phyloP scores from a whole-genome alignment of 2,888 invertebrate species.

The Sepiola atlantica region DNA sequence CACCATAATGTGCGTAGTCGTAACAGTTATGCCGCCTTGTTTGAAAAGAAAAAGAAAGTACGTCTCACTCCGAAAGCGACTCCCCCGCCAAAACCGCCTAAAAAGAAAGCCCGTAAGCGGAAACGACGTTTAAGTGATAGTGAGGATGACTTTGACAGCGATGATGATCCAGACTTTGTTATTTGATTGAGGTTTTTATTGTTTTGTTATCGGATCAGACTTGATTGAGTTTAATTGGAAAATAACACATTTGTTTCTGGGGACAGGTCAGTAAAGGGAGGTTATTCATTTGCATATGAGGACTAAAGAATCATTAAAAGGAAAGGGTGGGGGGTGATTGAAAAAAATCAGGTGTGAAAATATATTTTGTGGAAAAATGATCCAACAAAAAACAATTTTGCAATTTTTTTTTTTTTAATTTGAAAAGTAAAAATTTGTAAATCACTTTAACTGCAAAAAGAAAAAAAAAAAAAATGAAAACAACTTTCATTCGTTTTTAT shows the following conservation, averaged over 20 bases:
- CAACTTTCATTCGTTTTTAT: background rate
- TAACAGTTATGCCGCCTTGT: conserved; percentile 24
- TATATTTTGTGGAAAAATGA: background rate
- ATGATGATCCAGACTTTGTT: conserved; percentile 68
- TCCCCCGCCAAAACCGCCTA: conserved; percentile 48
- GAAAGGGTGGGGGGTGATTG: background rate
- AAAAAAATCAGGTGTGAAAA: background rate
- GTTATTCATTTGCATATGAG: background rate
- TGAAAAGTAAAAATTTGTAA: background rate
- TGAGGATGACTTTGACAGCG: conserved; percentile 65
- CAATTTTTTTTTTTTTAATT: background rate
- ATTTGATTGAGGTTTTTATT: background rate
- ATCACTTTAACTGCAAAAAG: background rate
- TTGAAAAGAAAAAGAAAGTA: conserved; percentile 46
- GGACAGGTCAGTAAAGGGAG: background rate
- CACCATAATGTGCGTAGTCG: background rate
- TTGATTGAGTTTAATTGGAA: background rate
- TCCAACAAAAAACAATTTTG: background rate
- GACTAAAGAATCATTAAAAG: background rate
- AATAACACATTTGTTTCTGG: background rate
- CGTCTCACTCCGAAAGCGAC: background rate
- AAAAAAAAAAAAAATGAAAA: background rate
- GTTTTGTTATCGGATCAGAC: background rate
- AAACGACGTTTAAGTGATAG: conserved; percentile 66
- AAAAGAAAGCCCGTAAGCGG: conserved; percentile 61